phyloP scores from a whole-genome alignment of 2,888 invertebrate genomes.

The Andrena haemorrhoa region DNA sequence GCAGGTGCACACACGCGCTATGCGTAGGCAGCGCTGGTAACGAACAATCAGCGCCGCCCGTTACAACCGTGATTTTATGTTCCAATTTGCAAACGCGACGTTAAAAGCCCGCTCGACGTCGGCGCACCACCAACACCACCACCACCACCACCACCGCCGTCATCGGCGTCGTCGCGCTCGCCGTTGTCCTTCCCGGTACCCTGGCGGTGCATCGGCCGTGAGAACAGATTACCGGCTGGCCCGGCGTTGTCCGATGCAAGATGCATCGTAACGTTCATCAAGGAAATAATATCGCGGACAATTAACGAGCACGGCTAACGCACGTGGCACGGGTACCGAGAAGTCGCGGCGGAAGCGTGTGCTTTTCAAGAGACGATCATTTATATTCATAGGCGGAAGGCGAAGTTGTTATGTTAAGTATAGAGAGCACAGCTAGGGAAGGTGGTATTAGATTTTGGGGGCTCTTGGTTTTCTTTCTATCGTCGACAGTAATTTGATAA shows the following conservation, averaged over 20 bases:
- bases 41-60: constrained; percentile 82
- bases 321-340: constrained; percentile 9
- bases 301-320: constrained; percentile 37
- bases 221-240: constrained; percentile 54
- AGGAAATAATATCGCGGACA: constrained; percentile 38
- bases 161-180: constrained; percentile 36
- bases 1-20: constrained; percentile 62
- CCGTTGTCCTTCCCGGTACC: constrained; percentile 32
- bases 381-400: too few relatives aligned
- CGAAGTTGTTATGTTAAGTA: not conserved
- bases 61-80: constrained; percentile 83
- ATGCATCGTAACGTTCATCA: constrained; percentile 45
- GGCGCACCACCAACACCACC: constrained; percentile 45
- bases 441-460: too few relatives aligned
- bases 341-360: not conserved
- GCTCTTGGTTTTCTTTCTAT: too few relatives aligned
- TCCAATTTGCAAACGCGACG: constrained; percentile 83
- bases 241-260: constrained; percentile 17
- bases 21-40: constrained; percentile 80
- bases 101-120: constrained; percentile 69
- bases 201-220: constrained; percentile 27
- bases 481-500: too few relatives aligned
- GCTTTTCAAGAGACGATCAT: too few relatives aligned
- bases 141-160: constrained; percentile 17
- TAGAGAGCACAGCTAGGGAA: too few relatives aligned